A percentile compares a stretch with the other conserved stretches of the same genome.
Evolutionary conservation across 2,888 invertebrate species (phyloP).

Genomic region (Mythimna pallens): DNA sequence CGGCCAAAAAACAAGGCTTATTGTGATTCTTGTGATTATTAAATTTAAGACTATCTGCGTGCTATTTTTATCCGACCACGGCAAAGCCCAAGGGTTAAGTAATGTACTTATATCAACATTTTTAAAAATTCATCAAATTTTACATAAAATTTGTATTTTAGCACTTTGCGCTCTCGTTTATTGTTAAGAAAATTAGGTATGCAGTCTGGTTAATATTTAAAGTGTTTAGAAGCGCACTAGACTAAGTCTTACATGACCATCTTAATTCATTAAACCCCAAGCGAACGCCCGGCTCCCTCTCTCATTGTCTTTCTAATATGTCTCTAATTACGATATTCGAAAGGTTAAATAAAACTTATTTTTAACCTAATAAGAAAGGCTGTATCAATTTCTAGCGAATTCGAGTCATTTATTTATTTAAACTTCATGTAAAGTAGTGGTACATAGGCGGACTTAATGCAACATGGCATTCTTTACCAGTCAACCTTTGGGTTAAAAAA

Average conservation of each 20-base stretch:
- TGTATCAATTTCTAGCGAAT: background rate
- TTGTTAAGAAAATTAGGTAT: too few relatives aligned
- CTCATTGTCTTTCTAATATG: too few relatives aligned
- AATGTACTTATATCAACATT: slow-evolving; percentile 7
- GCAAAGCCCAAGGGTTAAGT: background rate
- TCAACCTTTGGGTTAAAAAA: too few relatives aligned
- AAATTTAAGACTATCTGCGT: slow-evolving; percentile 7
- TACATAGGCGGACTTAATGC: too few relatives aligned
- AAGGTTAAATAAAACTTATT: background rate
- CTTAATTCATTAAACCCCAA: too few relatives aligned
- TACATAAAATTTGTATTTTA: background rate
- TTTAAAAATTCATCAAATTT: background rate
- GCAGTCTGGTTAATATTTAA: too few relatives aligned
- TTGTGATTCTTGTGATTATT: slow-evolving; percentile 4
- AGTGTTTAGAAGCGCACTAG: background rate
- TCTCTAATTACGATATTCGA: too few relatives aligned
- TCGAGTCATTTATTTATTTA: too few relatives aligned
- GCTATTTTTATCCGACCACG: slow-evolving; percentile 9
- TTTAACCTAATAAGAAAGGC: background rate
- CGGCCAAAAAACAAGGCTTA: slow-evolving; percentile 1
- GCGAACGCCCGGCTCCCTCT: too few relatives aligned
- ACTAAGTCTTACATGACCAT: background rate
- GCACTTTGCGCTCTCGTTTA: background rate
- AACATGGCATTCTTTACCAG: too few relatives aligned
- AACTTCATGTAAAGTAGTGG: too few relatives aligned